Evolutionary conservation across 2,888 invertebrate genomes (phyloP), one percentile per base, ranked within the genome.

Genomic region (Halictus quadricinctus): DNA sequence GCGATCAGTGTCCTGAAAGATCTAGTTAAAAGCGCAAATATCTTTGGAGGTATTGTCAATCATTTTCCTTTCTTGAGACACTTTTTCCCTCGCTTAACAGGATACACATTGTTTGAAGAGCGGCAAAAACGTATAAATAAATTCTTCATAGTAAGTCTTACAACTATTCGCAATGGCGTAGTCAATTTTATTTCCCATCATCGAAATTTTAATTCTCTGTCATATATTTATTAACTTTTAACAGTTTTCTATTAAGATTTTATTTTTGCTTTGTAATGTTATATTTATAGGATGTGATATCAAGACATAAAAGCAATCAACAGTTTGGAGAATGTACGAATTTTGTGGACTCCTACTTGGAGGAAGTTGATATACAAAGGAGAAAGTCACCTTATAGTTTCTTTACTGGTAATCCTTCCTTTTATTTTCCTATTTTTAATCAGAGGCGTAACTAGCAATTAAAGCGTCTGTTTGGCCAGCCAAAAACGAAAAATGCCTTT

Each of bases 31-130:
- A 92, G 96, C 66, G 95, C 96, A 41, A 96, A 96, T 58, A 96
- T 96, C 93, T 96, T 96, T 0, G 97, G 97, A 15, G 97, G 97
- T 0, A 93, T 97, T 88, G 93, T 97, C 36, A 97, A 96, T 92
- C 96, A 96, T 88, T 95, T 97, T 90, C 97, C 97, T 0, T 96
- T 97, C 94, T 93, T 97, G 78, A 95, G 97, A 85, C 96, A 95
- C 91, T 88, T 97, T 36, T 95, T 96, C 8, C 97, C 97, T 0
- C 95, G 95, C 73, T 91, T 95, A 50, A 96, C 96, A 76, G 97
- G 97, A 0, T 97, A 96, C 92, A 94, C 95, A 0, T 92, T 95
- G 15, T 95, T 96, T 36, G 93, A 94, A 18, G 94, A 95, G n/a
- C 95, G 96, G 72, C 95, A 96, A 83, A 88, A 94, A 36, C 95